phyloP scores from a whole-genome alignment of 2,888 invertebrate genomes.

The Pterostichus niger region DNA sequence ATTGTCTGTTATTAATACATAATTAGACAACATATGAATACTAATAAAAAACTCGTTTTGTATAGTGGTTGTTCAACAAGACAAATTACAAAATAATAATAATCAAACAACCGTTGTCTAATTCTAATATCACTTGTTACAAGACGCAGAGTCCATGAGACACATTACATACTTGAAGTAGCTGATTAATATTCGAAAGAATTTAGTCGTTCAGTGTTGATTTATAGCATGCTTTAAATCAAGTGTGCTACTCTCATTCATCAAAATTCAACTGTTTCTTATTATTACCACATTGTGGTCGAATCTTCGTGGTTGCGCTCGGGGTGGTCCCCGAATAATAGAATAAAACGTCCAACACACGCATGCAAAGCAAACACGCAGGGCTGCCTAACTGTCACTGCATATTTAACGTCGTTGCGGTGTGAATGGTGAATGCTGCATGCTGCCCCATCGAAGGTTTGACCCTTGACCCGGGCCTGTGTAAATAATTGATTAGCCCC shows the following conservation, averaged over 20 bases:
- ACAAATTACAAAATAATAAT: slow-evolving; percentile 43
- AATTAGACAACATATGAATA: slow-evolving; percentile 1
- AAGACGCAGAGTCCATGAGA: background rate
- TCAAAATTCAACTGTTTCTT: slow-evolving; percentile 63
- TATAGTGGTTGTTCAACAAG: background rate
- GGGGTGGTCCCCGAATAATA: slow-evolving; percentile 41
- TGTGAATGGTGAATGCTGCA: slow-evolving; percentile 41
- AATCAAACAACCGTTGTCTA: slow-evolving; percentile 25
- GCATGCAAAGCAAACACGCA: slow-evolving; percentile 45
- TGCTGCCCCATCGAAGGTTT: slow-evolving; percentile 18
- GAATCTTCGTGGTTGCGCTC: slow-evolving; percentile 27
- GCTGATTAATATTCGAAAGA: slow-evolving; percentile 42
- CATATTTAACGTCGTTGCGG: slow-evolving; percentile 64
- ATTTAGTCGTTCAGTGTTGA: slow-evolving; percentile 40
- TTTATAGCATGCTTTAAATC: slow-evolving; percentile 62
- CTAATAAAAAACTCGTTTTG: slow-evolving; percentile 13
- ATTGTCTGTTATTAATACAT: slow-evolving; percentile 18
- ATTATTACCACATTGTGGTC: slow-evolving; percentile 39
- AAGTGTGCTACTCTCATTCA: slow-evolving; percentile 58
- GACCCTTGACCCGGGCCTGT: slow-evolving; percentile 55
- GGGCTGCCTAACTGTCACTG: slow-evolving; percentile 64
- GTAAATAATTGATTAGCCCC: slow-evolving; percentile 65
- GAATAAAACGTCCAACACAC: slow-evolving; percentile 41
- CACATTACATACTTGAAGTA: slow-evolving; percentile 22
- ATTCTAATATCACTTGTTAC: slow-evolving; percentile 13